Base-by-base conservation (phyloP, 2,797 vertebrate genomes). In the Otolemur crassicaudatus region DNA sequence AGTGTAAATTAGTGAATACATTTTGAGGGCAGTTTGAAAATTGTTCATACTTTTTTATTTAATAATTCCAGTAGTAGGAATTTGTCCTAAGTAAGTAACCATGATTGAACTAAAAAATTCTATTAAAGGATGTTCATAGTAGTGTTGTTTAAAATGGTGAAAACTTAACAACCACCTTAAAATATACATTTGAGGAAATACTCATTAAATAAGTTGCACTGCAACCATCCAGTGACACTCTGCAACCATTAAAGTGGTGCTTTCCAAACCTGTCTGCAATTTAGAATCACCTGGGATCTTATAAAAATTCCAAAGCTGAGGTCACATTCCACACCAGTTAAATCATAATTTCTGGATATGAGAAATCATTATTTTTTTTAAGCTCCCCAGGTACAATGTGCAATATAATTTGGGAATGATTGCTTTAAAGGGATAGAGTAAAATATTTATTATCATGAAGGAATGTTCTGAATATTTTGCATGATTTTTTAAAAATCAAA, bases 341-440 rank as follows among this genome's bases (percentile, higher is more conserved):
- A 82, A 75, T 72, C 22, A 85, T 82, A 93, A 86, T 70, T 91
- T 91, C 49, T 77, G 22, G 22, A 23, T 7, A 56, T 80, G 23
- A 95, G 46, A 12, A 7, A 46, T 40, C 20, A 8, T 69, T 73
- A 84, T 77, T 93, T 87, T 87, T 63, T 90, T 96, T n/a, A 93
- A 87, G 69, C 7, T 92, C 61, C 34, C 58, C 16, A 86, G 25
- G 4, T 58, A 56, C 49, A 94, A 53, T 56, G 25, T 65, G 12
- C 40, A 58, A 53, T 79, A 65, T 77, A 3, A 7, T 91, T 82
- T 92, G 43, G 34, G 53, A 94, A 77, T 53, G 60, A 40, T 27
- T 84, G 7, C 20, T 72, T 84, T 69, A 76, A 93, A 53, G 10
- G 34, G 46, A 61, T 63, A 83, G 25, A 31, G 20, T 34, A 87